Evolutionary conservation across 2,888 invertebrate species (phyloP).

Genomic region (Rhabditophanes sp.): DNA sequence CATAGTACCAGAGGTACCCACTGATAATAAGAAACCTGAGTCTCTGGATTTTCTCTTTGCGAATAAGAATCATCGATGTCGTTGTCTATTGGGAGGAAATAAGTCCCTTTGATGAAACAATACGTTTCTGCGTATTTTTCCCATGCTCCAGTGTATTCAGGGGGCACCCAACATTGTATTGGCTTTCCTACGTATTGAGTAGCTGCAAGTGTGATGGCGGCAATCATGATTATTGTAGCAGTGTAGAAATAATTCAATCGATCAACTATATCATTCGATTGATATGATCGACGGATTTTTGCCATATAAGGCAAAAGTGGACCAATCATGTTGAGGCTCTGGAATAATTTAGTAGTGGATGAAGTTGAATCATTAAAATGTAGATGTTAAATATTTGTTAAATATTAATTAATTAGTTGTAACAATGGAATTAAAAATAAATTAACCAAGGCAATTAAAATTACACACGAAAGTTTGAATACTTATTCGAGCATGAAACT

Average conservation of each 20-base stretch:
- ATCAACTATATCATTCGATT: constrained; percentile 40
- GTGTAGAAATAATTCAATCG: constrained; percentile 33
- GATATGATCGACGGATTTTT: constrained; percentile 31
- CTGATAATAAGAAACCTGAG: constrained; percentile 25
- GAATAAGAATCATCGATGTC: constrained; percentile 18
- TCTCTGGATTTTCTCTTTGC: constrained; percentile 10
- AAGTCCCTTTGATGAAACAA: constrained; percentile 39
- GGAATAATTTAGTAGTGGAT: no score
- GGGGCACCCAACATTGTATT: constrained; percentile 40
- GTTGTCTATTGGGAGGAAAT: constrained; percentile 26
- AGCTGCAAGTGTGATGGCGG: constrained; percentile 38
- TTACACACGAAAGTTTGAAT: no score
- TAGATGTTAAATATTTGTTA: no score
- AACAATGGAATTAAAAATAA: no score
- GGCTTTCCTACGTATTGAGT: constrained; percentile 41
- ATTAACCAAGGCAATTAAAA: no score
- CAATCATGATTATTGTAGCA: constrained; percentile 22
- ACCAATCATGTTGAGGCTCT: no score
- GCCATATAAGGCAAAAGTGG: no score
- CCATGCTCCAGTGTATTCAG: constrained; percentile 39
- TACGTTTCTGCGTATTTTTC: constrained; percentile 39
- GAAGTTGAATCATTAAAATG: no score
- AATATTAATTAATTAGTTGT: no score
- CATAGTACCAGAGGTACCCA: constrained; percentile 35
- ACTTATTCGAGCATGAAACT: no score